Conservation (phyloP, 2,113 vertebrate species). For the Colinus virginianus region DNA sequence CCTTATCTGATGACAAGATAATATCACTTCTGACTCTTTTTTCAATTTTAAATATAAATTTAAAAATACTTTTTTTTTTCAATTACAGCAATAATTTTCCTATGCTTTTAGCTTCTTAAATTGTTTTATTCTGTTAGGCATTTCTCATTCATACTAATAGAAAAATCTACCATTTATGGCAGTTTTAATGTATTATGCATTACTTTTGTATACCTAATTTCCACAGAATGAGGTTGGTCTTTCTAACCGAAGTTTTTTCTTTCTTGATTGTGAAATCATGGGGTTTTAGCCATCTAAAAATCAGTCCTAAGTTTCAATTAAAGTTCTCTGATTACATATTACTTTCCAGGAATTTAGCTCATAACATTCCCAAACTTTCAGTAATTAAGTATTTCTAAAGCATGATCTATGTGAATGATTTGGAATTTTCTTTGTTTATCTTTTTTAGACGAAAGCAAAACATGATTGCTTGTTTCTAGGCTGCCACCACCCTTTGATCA, state of each 20-base stretch:
- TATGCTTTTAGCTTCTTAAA: background rate
- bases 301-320: background rate
- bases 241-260: slow-evolving; percentile 10
- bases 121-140: background rate
- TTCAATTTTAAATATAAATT: background rate
- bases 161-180: background rate
- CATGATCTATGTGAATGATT: background rate
- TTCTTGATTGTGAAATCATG: slow-evolving; percentile 8
- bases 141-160: background rate
- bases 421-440: background rate
- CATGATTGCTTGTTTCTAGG: background rate
- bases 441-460: background rate
- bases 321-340: slow-evolving; percentile 2
- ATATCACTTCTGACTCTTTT: background rate
- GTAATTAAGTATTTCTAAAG: background rate
- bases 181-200: background rate
- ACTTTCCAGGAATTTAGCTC: slow-evolving; percentile 25
- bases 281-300: slow-evolving; percentile 2
- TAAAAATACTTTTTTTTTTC: background rate
- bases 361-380: slow-evolving; percentile 1
- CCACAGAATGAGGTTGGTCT: background rate
- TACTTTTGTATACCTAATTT: background rate
- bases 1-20: background rate
- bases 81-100: background rate
- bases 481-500: background rate